Base-by-base conservation (phyloP, 2,113 vertebrate genomes). In the Oxyruncus cristatus region DNA sequence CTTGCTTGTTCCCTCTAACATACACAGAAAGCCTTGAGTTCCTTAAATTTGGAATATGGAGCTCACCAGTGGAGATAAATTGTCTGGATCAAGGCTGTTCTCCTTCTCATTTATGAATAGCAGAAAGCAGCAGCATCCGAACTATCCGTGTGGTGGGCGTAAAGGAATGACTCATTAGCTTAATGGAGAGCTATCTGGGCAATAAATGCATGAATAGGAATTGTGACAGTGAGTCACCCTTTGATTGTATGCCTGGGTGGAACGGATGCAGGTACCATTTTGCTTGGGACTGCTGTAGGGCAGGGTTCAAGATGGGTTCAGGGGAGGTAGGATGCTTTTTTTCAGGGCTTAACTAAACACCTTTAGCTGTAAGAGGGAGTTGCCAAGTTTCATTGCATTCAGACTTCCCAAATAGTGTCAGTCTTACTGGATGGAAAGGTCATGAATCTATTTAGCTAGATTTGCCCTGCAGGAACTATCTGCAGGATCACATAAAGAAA, bases 121-220 rank as follows among this genome's bases (percentile, higher is more conserved):
- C 89, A 95, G 95, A 97, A 95, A 81, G 55, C 68, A 89, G 9
- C 75, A 89, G 92, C 89, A 91, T 89, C 92, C 75, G 16, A 77
- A 41, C 76, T 92, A 91, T 95, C 94, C 15, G 2, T 59, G 71
- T 56, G 94, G 89, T 93, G 86, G 96, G 93, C 0, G 76, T 92
- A 72, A 44, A 86, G 83, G 76, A 84, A 47, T 93, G 91, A 95
- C 75, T 96, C 89, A 89, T 89, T 95, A 89, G 78, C 92, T 94
- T 95, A 92, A 94, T 95, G 76, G 92, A 59, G 94, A 96, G 68
- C 95, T 97, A 95, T 91, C 93, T 93, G 93, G 94, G 66, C 85
- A 97, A 92, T 96, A 96, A 96, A 82, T 41, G 71, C 41, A 55
- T 93, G 87, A 94, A 92, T 94, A 88, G 93, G 86, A 76, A 74